phyloP scores from a whole-genome alignment of 2,888 invertebrate species.

The Scaptomyza reducta region DNA sequence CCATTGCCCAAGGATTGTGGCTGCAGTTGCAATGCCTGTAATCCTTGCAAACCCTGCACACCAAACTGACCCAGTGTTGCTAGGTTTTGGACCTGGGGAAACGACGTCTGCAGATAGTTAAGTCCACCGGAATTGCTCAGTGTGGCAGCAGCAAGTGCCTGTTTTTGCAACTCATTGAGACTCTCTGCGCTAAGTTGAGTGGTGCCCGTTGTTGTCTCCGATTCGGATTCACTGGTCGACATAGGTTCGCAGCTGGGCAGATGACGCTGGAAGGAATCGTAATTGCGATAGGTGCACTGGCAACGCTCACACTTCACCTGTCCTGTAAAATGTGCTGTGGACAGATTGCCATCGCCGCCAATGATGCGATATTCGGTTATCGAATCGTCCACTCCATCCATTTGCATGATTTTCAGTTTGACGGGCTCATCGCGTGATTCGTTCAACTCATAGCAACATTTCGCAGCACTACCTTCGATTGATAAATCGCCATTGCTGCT shows the following conservation, averaged over 20 bases:
- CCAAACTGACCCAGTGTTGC: conserved; percentile 70
- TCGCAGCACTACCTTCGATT: conserved; percentile 66
- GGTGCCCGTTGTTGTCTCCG: conserved; percentile 85
- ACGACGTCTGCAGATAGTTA: conserved; percentile 77
- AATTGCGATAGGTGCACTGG: conserved; percentile 93
- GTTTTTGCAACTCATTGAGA: conserved; percentile 77
- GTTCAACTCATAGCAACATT: conserved; percentile 73
- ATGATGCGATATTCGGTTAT: conserved; percentile 84
- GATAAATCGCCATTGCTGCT: conserved; percentile 82
- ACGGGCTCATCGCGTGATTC: conserved; percentile 57
- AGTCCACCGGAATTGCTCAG: conserved; percentile 55
- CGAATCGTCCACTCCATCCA: conserved; percentile 89
- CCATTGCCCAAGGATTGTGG: conserved; percentile 78
- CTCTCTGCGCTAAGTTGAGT: conserved; percentile 61
- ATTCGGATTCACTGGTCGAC: conserved; percentile 91
- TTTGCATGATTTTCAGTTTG: conserved; percentile 86
- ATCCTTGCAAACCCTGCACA: conserved; percentile 61
- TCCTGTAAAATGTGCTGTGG: conserved; percentile 81
- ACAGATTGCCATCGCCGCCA: conserved; percentile 84
- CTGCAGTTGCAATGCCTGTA: conserved; percentile 74
- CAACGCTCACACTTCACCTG: conserved; percentile 94
- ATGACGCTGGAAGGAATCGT: conserved; percentile 92
- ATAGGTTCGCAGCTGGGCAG: conserved; percentile 91
- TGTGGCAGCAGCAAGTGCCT: conserved; percentile 65
- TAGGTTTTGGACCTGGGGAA: conserved; percentile 72